phyloP scores from a whole-genome alignment of 2,113 vertebrate species.

The Poeciliopsis turrubarensis region DNA sequence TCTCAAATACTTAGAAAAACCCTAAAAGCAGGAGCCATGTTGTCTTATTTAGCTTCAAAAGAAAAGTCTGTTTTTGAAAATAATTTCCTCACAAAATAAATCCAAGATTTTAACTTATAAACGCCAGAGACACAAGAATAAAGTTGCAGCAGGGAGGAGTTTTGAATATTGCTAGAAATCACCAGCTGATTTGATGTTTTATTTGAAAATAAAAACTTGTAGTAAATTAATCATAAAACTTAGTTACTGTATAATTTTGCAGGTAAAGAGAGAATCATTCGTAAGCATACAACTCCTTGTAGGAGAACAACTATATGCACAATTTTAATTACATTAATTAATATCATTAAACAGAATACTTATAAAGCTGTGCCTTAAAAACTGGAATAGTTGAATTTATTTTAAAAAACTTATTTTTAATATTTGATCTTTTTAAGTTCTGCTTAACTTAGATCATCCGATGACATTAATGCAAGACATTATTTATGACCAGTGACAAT shows the following conservation, averaged over 20 bases:
- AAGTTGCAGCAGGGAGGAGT: neutral
- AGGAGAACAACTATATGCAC: neutral
- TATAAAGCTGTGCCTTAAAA: neutral
- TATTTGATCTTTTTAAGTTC: constrained; percentile 1
- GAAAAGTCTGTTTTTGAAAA: neutral
- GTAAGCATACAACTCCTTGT: neutral
- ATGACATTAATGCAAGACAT: neutral
- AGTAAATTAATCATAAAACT: too few species aligned
- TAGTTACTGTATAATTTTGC: neutral
- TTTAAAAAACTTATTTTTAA: neutral
- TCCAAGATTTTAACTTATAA: neutral
- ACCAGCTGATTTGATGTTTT: neutral
- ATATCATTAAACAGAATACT: neutral
- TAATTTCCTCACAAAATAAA: neutral
- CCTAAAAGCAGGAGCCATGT: neutral
- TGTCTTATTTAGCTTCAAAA: neutral
- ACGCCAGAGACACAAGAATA: neutral
- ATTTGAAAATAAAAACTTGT: neutral
- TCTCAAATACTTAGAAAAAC: neutral
- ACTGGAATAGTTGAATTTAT: neutral
- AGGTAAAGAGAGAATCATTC: neutral
- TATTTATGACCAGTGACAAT: neutral
- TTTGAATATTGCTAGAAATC: too few species aligned
- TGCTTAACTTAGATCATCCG: constrained; percentile 15
- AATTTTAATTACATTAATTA: neutral